Conservation (phyloP, 1,140 invertebrate genomes). For the Diprion similis region DNA sequence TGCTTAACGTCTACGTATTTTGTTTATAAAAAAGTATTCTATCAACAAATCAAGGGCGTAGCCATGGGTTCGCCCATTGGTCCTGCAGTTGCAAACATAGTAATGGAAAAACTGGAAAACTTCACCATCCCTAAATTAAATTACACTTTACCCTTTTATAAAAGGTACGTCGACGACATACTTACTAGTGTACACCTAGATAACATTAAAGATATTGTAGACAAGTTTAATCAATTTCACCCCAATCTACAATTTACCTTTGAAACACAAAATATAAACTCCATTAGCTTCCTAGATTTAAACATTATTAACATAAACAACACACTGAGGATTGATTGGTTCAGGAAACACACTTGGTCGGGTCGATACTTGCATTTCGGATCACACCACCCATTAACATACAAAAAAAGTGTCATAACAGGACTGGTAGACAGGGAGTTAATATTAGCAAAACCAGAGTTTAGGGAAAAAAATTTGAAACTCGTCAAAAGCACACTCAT, state of each 20-base stretch:
- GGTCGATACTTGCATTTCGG: conserved; percentile 15
- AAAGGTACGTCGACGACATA: no score
- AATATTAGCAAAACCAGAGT: neutral
- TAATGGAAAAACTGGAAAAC: conserved; percentile 22
- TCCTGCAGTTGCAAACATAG: conserved; percentile 25
- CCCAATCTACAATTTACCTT: no score
- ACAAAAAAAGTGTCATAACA: conserved; percentile 7
- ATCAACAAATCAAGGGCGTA: conserved; percentile 29
- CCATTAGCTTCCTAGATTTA: conserved; percentile 31
- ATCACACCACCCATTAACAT: conserved; percentile 11
- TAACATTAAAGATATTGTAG: no score
- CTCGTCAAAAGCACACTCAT: conserved; percentile 1
- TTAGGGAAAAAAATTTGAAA: conserved; percentile 3
- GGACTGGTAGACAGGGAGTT: conserved; percentile 8
- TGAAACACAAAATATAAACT: conserved; percentile 24
- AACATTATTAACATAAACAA: neutral
- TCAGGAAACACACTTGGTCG: conserved; percentile 17
- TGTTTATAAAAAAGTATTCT: conserved; percentile 15
- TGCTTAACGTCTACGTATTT: no score
- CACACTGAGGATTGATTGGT: conserved; percentile 19
- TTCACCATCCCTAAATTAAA: neutral
- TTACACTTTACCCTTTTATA: neutral
- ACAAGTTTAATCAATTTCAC: no score
- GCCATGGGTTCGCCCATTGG: conserved; percentile 27
- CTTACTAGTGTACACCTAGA: no score